A percentile compares a stretch with the other conserved stretches of the same genome.
These are phyloP conservation scores for Spialia ferax DNA, from an alignment of 2,888 invertebrate species.

Conservation along the genomic window DNA sequence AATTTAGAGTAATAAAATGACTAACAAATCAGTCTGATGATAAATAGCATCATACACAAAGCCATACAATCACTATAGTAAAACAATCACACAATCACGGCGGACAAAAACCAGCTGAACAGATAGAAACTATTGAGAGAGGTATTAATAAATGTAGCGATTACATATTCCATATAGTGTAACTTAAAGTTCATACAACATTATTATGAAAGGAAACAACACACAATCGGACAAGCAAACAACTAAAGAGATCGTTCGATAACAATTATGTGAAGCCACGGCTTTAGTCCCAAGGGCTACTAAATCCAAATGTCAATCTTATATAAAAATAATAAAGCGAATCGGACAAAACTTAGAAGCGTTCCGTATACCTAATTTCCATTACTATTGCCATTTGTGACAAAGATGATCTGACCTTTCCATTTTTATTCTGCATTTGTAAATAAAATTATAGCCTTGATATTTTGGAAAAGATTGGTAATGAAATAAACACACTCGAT, in stretches of 20 bases:
- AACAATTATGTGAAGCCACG: conserved; percentile 26
- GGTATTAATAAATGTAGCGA: background rate
- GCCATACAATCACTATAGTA: too few species aligned
- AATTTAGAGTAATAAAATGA: background rate
- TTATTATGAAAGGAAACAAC: background rate
- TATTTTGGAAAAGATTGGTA: too few species aligned
- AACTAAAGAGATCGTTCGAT: conserved; percentile 32
- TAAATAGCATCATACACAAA: background rate
- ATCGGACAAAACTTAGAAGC: background rate
- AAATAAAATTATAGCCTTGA: too few species aligned
- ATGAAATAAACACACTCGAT: background rate
- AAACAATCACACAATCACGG: too few species aligned
- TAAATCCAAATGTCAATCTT: conserved; percentile 38
- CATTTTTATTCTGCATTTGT: too few species aligned
- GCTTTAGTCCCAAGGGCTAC: conserved; percentile 40
- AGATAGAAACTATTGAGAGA: background rate
- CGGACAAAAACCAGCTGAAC: background rate
- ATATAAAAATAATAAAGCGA: background rate
- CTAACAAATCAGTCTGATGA: background rate
- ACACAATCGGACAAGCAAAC: background rate
- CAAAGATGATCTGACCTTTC: background rate
- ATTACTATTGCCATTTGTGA: background rate
- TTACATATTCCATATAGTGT: background rate
- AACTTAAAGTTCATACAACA: background rate
- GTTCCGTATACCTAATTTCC: background rate